Base-by-base conservation (phyloP, 2,113 vertebrate species). In the Syrmaticus mikado region DNA sequence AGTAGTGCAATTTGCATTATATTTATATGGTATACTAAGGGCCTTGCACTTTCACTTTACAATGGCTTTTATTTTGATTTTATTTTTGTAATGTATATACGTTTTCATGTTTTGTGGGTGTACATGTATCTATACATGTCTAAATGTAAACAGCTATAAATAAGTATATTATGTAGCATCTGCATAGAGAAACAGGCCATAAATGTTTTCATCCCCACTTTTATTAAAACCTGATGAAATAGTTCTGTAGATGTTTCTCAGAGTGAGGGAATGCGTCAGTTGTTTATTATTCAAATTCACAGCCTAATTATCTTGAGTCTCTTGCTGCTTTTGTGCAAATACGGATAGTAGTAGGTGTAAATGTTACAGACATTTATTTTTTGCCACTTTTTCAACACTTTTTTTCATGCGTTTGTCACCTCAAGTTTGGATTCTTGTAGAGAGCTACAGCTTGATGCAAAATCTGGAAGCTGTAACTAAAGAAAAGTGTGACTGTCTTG, bases 241-340 rank as follows among this genome's bases (percentile, higher is more conserved):
- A 20, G 1, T 58, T 85, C 13, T 71, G 61, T 41, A 81, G 64
- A 48, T 60, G 30, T 75, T 88, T 84, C 27, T 25, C n/a, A 2
- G 76, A 48, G 25, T 43, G 32, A 92, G 73, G 61, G 48, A 82
- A 36, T 61, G 58, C 90, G 73, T 84, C 77, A 65, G 25, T 88
- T 95, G 92, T 90, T 96, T 90, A 73, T 92, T 94, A 88, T 85
- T 83, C 85, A 81, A 67, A 60, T 90, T 90, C 64, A 46, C 92
- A 93, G 68, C 72, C 92, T 83, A 68, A 87, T 89, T 85, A 91
- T 95, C 85, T 74, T 67, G 57, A 94, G 32, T 86, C 25, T 95
- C 57, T 77, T 78, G 57, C 68, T 90, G 61, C 43, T 86, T 93
- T 95, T 85, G 50, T 93, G 79, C 82, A 90, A 94, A 89, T 76